Evolutionary conservation across 1,140 invertebrate genomes (phyloP).

Genomic region (Drosophila bocqueti): DNA sequence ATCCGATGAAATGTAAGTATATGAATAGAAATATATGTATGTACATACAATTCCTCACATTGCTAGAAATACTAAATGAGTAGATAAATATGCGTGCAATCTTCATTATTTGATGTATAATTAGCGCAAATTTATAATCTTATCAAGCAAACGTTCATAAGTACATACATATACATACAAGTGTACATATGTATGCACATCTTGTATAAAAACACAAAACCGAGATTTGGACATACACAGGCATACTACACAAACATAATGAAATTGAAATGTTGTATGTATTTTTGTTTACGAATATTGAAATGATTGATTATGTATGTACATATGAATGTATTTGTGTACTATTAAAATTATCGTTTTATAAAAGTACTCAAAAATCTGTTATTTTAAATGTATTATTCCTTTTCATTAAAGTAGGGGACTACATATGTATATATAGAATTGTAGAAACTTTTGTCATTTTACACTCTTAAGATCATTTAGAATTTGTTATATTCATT

Average conservation of each 20-base stretch:
- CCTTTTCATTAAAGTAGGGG: too few species aligned
- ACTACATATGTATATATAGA: too few species aligned
- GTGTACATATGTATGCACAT: neutral
- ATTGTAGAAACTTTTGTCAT: neutral
- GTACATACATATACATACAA: neutral
- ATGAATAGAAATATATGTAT: neutral
- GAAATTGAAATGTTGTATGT: neutral
- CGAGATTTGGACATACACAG: neutral
- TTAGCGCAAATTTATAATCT: constrained; percentile 46
- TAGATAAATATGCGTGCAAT: neutral
- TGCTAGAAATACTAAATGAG: neutral
- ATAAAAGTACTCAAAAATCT: neutral
- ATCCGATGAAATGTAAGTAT: constrained; percentile 40
- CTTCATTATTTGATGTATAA: constrained; percentile 28
- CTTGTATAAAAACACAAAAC: neutral
- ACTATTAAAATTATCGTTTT: too few species aligned
- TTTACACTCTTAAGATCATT: neutral
- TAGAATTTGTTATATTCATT: neutral
- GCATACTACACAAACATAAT: neutral
- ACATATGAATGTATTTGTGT: neutral
- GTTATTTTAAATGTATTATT: neutral
- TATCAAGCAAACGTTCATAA: constrained; percentile 20
- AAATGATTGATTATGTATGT: constrained; percentile 1
- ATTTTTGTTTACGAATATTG: neutral
- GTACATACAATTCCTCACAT: neutral